These are phyloP conservation scores for Nesospiza acunhae DNA, from an alignment of 2,113 vertebrate species.

Conservation along the genomic window DNA sequence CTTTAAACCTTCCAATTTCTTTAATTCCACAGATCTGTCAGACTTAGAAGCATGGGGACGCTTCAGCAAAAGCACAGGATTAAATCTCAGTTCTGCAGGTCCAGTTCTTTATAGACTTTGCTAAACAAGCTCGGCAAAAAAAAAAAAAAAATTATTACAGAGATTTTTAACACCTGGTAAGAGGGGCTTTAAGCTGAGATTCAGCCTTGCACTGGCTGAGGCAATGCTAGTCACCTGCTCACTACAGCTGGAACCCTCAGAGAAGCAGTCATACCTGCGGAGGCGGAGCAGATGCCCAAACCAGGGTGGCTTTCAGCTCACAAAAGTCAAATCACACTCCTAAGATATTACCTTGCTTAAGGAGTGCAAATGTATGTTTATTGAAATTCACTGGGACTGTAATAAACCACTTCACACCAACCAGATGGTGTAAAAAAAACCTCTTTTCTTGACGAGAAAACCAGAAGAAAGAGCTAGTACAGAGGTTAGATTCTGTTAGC, in stretches of 20 bases:
- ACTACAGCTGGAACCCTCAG: background rate
- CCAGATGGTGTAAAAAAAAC: background rate
- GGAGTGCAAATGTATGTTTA: background rate
- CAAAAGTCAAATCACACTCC: background rate
- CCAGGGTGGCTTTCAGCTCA: background rate
- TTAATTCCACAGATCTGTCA: background rate
- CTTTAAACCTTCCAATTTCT: background rate
- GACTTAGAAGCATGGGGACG: background rate
- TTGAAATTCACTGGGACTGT: background rate
- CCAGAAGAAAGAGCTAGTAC: background rate
- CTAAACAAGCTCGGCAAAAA: background rate
- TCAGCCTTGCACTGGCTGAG: background rate
- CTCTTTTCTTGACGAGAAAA: background rate
- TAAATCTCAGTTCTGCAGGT: background rate
- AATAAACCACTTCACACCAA: background rate
- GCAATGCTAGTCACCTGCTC: background rate
- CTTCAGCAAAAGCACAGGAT: background rate
- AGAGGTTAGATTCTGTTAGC: background rate
- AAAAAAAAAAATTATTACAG: background rate
- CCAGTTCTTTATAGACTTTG: background rate
- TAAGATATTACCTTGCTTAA: background rate
- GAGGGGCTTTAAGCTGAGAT: background rate
- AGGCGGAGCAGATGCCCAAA: background rate
- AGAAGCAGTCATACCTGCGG: background rate
- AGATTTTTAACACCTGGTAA: background rate